These are phyloP conservation scores for Notocelia uddmanniana DNA, from an alignment of 2,888 invertebrate genomes.

Conservation along the genomic window DNA sequence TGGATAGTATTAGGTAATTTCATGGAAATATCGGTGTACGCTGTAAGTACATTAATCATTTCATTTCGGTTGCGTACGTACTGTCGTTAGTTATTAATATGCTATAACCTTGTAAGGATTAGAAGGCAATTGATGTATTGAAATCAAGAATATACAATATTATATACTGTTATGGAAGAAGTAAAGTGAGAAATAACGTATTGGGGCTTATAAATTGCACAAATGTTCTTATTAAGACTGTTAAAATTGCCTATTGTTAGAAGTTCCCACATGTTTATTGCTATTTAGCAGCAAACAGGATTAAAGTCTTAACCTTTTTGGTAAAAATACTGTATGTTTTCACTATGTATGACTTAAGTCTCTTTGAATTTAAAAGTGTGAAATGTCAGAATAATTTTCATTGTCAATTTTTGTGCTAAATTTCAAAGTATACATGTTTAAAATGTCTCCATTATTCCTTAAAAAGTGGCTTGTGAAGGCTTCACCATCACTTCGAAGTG, in stretches of 20 bases:
- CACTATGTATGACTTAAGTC: not conserved
- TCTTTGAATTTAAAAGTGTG: not conserved
- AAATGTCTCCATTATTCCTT: slow-evolving; percentile 3
- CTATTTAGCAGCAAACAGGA: not conserved
- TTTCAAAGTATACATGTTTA: not conserved
- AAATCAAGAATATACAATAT: not conserved
- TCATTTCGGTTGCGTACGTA: slow-evolving; percentile 4
- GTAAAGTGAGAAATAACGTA: not conserved
- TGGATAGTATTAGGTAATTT: not conserved
- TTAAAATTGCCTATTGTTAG: slow-evolving; percentile 31
- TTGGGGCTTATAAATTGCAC: not conserved
- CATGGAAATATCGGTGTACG: not conserved
- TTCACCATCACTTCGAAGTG: not conserved
- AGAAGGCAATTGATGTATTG: not conserved
- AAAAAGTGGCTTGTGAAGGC: slow-evolving; percentile 13
- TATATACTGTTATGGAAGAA: too few relatives aligned
- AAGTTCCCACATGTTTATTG: slow-evolving; percentile 17
- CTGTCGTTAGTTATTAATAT: slow-evolving; percentile 8
- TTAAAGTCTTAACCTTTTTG: slow-evolving; percentile 1
- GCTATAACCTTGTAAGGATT: slow-evolving; percentile 22
- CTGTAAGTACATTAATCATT: slow-evolving; percentile 8
- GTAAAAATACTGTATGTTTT: not conserved
- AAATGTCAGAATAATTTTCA: slow-evolving; percentile 7
- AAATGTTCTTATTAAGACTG: not conserved
- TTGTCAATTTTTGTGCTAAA: not conserved